phyloP scores from a whole-genome alignment of 2,797 vertebrate species.

The Phoxinus dragarum region DNA sequence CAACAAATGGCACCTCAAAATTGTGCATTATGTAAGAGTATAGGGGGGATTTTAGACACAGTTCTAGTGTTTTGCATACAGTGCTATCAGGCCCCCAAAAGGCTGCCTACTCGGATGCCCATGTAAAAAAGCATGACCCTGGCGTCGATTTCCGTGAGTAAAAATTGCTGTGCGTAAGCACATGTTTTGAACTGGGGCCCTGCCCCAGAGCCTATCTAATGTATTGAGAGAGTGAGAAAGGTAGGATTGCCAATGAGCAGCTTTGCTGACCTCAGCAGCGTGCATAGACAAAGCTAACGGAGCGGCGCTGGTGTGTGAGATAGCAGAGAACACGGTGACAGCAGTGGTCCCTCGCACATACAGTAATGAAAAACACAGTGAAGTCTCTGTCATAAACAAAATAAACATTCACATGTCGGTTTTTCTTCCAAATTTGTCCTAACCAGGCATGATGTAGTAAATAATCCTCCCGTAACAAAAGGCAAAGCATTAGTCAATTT shows the following conservation, averaged over 20 bases:
- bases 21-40: background rate
- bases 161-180: slow-evolving; percentile 84
- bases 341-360: slow-evolving; percentile 23
- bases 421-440: background rate
- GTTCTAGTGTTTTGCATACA: background rate
- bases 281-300: slow-evolving; percentile 61
- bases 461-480: background rate
- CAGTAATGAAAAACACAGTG: slow-evolving; percentile 9
- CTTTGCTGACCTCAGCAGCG: slow-evolving; percentile 83
- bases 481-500: background rate
- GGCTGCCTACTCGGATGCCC: slow-evolving; percentile 64
- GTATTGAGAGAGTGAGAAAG: slow-evolving; percentile 73
- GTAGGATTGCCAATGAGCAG: slow-evolving; percentile 74
- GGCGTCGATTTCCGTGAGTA: slow-evolving; percentile 77
- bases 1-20: background rate
- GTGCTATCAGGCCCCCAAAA: slow-evolving; percentile 25
- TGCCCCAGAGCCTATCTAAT: slow-evolving; percentile 74
- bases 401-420: background rate
- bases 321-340: slow-evolving; percentile 19
- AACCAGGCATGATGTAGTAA: background rate
- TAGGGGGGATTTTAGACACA: background rate
- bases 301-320: slow-evolving; percentile 52
- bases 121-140: slow-evolving; percentile 62
- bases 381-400: background rate
- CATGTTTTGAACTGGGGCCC: slow-evolving; percentile 74